Conservation (phyloP, 1,140 invertebrate genomes). For the Drosophila cardini region DNA sequence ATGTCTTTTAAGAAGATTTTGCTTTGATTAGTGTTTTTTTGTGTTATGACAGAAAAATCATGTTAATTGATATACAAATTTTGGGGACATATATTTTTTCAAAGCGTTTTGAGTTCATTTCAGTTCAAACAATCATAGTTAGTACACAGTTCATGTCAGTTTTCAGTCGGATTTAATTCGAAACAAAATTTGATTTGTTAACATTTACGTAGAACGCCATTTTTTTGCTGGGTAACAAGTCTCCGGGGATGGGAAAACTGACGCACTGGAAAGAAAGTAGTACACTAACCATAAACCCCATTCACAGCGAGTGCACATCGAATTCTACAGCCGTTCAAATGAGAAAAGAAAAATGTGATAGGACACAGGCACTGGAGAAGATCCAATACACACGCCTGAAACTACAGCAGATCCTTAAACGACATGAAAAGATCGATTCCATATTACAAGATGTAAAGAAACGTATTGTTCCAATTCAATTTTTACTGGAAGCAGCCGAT, state of each 20-base stretch:
- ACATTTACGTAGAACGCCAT: background rate
- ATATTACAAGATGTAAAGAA: slow-evolving; percentile 11
- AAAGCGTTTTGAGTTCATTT: background rate
- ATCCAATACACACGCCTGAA: slow-evolving; percentile 19
- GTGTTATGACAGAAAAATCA: too few species aligned
- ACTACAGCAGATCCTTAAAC: slow-evolving; percentile 8
- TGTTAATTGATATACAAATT: too few species aligned
- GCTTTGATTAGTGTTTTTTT: background rate
- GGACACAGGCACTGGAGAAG: background rate
- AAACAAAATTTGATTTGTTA: slow-evolving; percentile 4
- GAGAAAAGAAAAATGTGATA: background rate
- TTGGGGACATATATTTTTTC: too few species aligned
- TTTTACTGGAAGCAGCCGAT: slow-evolving; percentile 4
- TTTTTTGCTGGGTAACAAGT: slow-evolving; percentile 2
- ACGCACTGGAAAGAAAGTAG: background rate
- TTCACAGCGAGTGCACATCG: background rate
- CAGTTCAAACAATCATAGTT: background rate
- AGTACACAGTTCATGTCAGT: background rate
- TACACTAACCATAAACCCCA: background rate
- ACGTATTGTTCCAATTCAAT: slow-evolving; percentile 14
- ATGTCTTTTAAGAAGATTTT: too few species aligned
- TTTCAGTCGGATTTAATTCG: background rate
- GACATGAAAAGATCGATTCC: slow-evolving; percentile 28
- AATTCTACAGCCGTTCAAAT: background rate
- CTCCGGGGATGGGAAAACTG: slow-evolving; percentile 10